phyloP scores from a whole-genome alignment of 2,797 vertebrate species.

The Onychomys arenicola region DNA sequence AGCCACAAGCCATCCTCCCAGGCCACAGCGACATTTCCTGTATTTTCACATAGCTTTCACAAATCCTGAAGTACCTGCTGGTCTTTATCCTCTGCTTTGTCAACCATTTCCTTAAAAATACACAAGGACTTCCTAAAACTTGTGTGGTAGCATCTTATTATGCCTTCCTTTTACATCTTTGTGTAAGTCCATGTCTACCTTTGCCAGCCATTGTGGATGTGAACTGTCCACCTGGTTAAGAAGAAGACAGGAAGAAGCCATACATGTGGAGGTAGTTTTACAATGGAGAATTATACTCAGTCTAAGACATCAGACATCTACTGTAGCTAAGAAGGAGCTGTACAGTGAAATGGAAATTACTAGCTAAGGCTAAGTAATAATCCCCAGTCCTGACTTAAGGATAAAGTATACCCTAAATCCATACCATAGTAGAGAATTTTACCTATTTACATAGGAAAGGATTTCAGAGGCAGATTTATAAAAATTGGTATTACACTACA shows the following conservation, averaged over 20 bases:
- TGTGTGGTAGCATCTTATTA: background rate
- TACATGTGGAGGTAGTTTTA: background rate
- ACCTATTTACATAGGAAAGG: constrained; percentile 18
- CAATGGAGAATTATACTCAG: background rate
- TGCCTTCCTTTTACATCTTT: background rate
- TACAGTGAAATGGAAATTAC: background rate
- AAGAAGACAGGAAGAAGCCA: background rate
- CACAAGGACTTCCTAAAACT: background rate
- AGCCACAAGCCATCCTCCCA: background rate
- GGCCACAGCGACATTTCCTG: background rate
- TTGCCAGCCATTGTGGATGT: background rate
- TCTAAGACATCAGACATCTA: background rate
- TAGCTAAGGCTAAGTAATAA: background rate
- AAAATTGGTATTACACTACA: background rate
- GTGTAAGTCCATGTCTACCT: background rate
- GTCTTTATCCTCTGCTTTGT: background rate
- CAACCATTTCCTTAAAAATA: constrained; percentile 20
- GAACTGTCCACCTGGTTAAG: background rate
- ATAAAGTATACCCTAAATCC: background rate
- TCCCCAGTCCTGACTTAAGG: background rate
- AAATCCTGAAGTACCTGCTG: background rate
- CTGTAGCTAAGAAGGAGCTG: background rate
- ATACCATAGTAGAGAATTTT: background rate
- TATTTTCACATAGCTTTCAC: background rate
- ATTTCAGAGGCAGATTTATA: constrained; percentile 50